These are phyloP conservation scores for Drosophila ezoana DNA, from an alignment of 2,888 invertebrate genomes.

Conservation along the genomic window DNA sequence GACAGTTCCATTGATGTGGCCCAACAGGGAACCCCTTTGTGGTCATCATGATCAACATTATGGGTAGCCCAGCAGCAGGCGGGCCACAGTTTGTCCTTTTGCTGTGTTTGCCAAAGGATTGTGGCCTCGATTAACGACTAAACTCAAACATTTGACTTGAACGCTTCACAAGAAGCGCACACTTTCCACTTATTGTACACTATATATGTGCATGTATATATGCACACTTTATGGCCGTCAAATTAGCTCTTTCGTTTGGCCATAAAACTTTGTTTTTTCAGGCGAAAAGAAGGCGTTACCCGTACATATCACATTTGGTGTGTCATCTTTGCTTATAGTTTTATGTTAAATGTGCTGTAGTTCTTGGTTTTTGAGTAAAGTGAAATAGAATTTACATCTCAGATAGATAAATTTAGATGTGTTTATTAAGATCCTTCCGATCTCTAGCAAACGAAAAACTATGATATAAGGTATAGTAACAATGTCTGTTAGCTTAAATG, in stretches of 20 bases:
- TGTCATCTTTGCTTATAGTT: neutral
- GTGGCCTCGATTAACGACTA: slow-evolving; percentile 32
- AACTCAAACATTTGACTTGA: slow-evolving; percentile 35
- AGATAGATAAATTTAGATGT: no score
- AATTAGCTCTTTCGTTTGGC: slow-evolving; percentile 2
- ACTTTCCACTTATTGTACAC: neutral
- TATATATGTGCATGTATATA: neutral
- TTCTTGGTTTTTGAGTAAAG: no score
- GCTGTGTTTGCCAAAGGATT: slow-evolving; percentile 36
- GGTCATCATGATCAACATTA: slow-evolving; percentile 53
- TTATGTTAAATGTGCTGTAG: neutral
- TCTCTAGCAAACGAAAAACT: no score
- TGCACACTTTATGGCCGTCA: slow-evolving; percentile 9
- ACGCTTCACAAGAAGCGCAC: slow-evolving; percentile 2
- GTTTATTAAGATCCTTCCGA: no score
- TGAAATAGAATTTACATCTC: no score
- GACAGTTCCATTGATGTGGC: slow-evolving; percentile 43
- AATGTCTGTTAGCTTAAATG: no score
- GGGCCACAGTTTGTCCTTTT: slow-evolving; percentile 2
- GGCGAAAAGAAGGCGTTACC: neutral
- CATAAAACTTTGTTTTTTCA: neutral
- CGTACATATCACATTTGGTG: neutral
- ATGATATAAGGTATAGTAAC: no score
- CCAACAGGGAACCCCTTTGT: slow-evolving; percentile 24
- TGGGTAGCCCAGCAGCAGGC: slow-evolving; percentile 11